Evolutionary conservation across 1,140 invertebrate genomes (phyloP).

Genomic region (Sycophaga agraensis): DNA sequence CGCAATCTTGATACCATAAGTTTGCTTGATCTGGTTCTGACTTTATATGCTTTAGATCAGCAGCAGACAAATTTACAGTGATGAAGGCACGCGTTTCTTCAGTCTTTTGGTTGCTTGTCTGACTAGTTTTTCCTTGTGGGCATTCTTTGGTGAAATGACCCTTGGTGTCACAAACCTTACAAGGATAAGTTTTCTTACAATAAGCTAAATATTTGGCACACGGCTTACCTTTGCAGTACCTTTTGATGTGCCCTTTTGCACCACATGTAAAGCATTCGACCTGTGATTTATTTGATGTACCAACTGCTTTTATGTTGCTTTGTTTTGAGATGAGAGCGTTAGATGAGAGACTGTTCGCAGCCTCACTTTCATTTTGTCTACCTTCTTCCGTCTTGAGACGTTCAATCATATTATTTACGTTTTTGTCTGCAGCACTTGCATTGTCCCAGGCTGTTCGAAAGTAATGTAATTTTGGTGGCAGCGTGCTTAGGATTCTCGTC

Average conservation of each 20-base stretch:
- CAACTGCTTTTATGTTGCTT: background rate
- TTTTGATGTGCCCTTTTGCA: background rate
- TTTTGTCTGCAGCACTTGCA: constrained; percentile 25
- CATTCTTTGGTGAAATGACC: background rate
- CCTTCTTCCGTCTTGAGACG: too few species aligned
- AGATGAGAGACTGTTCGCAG: background rate
- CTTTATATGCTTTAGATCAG: too few species aligned
- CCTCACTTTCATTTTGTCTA: too few species aligned
- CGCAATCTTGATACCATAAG: too few species aligned
- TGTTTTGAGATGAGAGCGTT: background rate
- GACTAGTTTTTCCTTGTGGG: too few species aligned
- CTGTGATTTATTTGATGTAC: background rate
- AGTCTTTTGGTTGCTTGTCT: too few species aligned
- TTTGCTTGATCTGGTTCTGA: too few species aligned
- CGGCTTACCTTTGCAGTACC: background rate
- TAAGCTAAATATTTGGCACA: constrained; percentile 3
- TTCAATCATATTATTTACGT: background rate
- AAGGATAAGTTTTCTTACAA: too few species aligned
- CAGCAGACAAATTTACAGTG: too few species aligned
- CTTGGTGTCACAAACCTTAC: too few species aligned
- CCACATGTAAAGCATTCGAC: constrained; percentile 1
- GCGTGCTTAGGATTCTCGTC: constrained; percentile 29
- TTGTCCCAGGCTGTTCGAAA: constrained; percentile 36
- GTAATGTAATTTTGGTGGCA: constrained; percentile 31
- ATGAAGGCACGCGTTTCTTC: too few species aligned